These are phyloP conservation scores for Microcebus jonahi DNA, from an alignment of 2,113 vertebrate species.

Conservation along the genomic window DNA sequence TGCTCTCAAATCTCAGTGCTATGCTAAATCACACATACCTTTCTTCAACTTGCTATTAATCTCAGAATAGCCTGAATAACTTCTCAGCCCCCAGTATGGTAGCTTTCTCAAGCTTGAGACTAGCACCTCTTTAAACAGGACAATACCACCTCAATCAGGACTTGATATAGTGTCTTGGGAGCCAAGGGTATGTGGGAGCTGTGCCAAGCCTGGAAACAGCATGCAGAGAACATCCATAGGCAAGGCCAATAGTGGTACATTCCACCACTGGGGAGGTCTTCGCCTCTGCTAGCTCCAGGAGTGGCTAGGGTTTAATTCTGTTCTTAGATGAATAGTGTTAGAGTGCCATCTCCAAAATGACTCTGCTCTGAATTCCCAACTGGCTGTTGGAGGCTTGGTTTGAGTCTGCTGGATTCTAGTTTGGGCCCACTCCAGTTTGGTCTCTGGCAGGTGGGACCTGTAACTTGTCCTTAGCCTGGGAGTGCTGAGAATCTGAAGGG, in stretches of 20 bases:
- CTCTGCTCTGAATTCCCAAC: not conserved
- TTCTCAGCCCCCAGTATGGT: not conserved
- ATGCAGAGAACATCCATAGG: rapidly evolving
- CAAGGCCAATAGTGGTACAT: not conserved
- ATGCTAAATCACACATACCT: not conserved
- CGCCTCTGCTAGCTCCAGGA: not conserved
- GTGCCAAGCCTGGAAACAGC: not conserved
- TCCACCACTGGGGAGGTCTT: too few relatives aligned
- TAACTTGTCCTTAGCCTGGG: not conserved
- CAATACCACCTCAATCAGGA: not conserved
- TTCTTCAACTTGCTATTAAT: too few relatives aligned
- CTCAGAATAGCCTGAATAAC: too few relatives aligned
- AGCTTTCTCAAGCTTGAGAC: not conserved
- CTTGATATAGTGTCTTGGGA: not conserved
- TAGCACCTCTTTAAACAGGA: not conserved
- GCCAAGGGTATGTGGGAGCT: not conserved
- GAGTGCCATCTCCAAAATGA: not conserved
- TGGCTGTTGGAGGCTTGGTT: not conserved
- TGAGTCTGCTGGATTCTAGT: not conserved
- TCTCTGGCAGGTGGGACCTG: not conserved
- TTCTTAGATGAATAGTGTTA: not conserved
- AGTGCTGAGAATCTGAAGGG: not conserved
- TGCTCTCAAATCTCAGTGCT: not conserved
- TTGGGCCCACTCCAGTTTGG: not conserved
- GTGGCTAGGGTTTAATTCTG: not conserved